Evolutionary conservation across 2,113 vertebrate genomes (phyloP), one percentile per base, ranked within the genome.

Genomic region (Leucopsar rothschildi): DNA sequence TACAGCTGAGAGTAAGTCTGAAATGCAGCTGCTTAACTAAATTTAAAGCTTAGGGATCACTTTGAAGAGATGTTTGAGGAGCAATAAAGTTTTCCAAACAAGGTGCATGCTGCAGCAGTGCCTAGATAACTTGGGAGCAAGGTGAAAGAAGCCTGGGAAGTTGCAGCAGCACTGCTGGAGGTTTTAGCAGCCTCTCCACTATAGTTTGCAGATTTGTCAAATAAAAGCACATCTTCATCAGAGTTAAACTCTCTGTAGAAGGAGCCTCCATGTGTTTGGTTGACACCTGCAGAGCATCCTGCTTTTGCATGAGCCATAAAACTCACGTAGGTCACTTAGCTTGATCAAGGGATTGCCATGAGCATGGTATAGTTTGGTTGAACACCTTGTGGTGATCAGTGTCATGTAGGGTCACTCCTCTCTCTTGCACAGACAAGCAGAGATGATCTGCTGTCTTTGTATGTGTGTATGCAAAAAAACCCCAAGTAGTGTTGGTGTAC

Each of bases 271-370:
- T 69, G 19, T 92, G 47, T 57, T 49, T 70, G 64, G 33, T 2
- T 55, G 77, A 39, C 6, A 18, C 21, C 11, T 22, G 28, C 12
- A 33, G 68, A 71, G 35, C 16, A 63, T 76, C 57, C 11, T 57
- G 22, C 15, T 72, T 76, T 69, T n/a, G 15, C 0, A 0, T 73
- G 77, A 66, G 52, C 71, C 6, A 0, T 40, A 35, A 50, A 73
- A 57, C 17, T n/a, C 33, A 10, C 0, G 0, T 8, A 33, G 31
- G 29, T 21, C 45, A 42, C 45, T 14, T 40, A 42, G 66, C 42
- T 57, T 50, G 66, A 42, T 95, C 49, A 73, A 52, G 63, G 25
- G 37, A 14, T 66, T 83, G 49, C 52, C 15, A 5, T 11, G 33
- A 40, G 66, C 22, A 4, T 21, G 35, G 15, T 55, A 3, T 8